A percentile compares a stretch with the other conserved stretches of the same genome.
Evolutionary conservation across 2,888 invertebrate species (phyloP).

Genomic region (Metallyticus violacea): DNA sequence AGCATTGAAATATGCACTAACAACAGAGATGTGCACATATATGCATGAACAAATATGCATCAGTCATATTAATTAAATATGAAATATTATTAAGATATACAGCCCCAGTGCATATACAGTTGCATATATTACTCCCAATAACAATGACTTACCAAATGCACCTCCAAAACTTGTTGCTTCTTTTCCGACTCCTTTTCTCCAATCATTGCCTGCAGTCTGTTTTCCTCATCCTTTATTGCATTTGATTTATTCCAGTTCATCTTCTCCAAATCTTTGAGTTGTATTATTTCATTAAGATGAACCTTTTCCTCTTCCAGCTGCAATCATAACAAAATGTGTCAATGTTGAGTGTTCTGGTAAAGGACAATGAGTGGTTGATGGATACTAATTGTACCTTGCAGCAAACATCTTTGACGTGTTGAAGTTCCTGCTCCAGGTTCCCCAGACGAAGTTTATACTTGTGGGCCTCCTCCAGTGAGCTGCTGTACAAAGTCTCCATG

Average conservation of each 20-base stretch:
- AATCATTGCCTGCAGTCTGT: not conserved
- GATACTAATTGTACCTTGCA: conserved; percentile 32
- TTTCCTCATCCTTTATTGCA: conserved; percentile 24
- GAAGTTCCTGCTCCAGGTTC: conserved; percentile 40
- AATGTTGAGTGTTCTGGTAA: too few relatives aligned
- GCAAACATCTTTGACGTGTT: conserved; percentile 40
- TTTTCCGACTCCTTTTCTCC: conserved; percentile 18
- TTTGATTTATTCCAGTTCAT: conserved; percentile 24
- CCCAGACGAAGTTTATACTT: conserved; percentile 37
- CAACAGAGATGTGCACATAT: too few relatives aligned
- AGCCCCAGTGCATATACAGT: too few relatives aligned
- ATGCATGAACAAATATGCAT: too few relatives aligned
- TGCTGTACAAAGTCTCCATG: conserved; percentile 38
- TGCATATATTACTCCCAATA: too few relatives aligned
- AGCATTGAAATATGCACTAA: too few relatives aligned
- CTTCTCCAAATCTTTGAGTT: conserved; percentile 29
- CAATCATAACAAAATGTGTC: not conserved
- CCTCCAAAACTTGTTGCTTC: conserved; percentile 25
- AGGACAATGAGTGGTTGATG: too few relatives aligned
- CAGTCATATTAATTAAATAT: too few relatives aligned
- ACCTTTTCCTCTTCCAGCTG: conserved; percentile 34
- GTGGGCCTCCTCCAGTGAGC: conserved; percentile 39
- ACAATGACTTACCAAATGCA: conserved; percentile 29
- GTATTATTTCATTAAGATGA: conserved; percentile 31
- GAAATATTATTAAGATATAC: too few relatives aligned